Evolutionary conservation across 2,888 invertebrate species (phyloP).

Genomic region (Tolmerus cingulatus): DNA sequence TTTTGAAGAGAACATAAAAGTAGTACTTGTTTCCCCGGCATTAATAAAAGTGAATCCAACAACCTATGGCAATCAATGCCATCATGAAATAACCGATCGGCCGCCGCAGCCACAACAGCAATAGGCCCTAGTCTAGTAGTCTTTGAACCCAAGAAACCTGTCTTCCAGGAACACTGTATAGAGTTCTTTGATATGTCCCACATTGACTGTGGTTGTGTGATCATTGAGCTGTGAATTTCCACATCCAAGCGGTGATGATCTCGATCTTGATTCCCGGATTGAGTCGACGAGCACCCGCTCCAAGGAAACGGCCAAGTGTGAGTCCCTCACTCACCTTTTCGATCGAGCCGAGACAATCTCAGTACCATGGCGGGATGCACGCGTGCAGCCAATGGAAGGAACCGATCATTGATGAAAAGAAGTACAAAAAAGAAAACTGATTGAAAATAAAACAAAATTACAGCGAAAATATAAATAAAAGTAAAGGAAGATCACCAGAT

Average conservation of each 20-base stretch:
- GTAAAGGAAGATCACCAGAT: neutral
- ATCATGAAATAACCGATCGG: neutral
- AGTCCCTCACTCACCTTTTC: neutral
- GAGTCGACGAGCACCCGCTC: neutral
- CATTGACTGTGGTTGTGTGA: conserved; percentile 22
- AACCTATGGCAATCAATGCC: conserved; percentile 16
- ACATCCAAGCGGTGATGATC: neutral
- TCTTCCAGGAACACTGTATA: conserved; percentile 42
- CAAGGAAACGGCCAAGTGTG: neutral
- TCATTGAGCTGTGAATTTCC: conserved; percentile 17
- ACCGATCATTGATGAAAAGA: conserved; percentile 38
- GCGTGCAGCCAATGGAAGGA: neutral
- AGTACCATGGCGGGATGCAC: neutral
- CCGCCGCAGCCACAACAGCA: neutral
- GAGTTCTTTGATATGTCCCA: conserved; percentile 16
- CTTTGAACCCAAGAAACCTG: conserved; percentile 45
- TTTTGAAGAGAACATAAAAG: neutral
- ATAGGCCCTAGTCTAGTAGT: neutral
- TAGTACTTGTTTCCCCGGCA: neutral
- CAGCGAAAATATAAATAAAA: neutral
- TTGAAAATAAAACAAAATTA: neutral
- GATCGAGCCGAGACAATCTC: neutral
- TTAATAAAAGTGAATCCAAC: neutral
- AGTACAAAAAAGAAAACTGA: conserved; percentile 6
- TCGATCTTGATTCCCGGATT: conserved; percentile 17